phyloP scores from a whole-genome alignment of 2,113 vertebrate genomes.

The Mustela nigripes region DNA sequence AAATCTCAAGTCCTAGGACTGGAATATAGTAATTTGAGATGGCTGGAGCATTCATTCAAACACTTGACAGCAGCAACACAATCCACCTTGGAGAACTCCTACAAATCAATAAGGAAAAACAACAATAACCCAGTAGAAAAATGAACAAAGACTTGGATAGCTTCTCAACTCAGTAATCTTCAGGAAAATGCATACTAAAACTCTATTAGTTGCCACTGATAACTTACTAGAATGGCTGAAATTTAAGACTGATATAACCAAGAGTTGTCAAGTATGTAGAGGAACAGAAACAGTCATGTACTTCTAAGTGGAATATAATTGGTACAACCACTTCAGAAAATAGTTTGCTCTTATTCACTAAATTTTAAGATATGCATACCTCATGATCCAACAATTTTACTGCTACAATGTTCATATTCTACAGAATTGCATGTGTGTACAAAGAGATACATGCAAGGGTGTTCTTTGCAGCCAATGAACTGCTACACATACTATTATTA shows the following conservation, averaged over 20 bases:
- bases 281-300: background rate
- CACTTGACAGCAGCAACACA: background rate
- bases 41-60: background rate
- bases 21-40: background rate
- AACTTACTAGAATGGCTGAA: background rate
- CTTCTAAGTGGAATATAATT: background rate
- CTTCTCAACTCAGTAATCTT: background rate
- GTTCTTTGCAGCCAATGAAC: background rate
- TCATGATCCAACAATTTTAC: background rate
- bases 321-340: background rate
- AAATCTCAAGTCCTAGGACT: background rate
- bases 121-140: background rate
- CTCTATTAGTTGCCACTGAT: background rate
- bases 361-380: background rate
- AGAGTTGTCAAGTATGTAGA: background rate
- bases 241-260: conserved; percentile 4
- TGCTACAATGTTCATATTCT: background rate
- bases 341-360: background rate
- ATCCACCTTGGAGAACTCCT: background rate
- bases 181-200: background rate
- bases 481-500: background rate
- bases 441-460: background rate
- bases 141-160: background rate
- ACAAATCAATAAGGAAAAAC: background rate
- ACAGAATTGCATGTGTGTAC: background rate